Conservation (phyloP, 2,113 vertebrate genomes). For the Dendrocopos noguchii region DNA sequence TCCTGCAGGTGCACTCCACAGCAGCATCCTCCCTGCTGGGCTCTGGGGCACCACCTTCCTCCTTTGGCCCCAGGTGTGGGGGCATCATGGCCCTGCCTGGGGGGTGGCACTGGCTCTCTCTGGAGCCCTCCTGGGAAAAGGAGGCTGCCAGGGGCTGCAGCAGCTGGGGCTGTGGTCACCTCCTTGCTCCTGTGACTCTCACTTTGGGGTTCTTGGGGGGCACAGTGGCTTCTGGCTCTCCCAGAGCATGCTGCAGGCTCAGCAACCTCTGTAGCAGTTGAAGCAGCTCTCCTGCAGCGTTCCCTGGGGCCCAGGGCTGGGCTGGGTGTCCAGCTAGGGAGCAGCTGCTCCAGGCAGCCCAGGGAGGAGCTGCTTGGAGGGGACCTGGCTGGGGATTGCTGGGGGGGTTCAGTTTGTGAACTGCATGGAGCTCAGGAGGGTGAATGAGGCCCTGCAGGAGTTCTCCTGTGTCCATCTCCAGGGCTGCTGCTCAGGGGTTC, state of each 20-base stretch:
- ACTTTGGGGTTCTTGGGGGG: background rate
- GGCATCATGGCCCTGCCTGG: accelerated
- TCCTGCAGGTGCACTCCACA: accelerated
- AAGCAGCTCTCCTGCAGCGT: background rate
- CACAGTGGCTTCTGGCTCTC: accelerated
- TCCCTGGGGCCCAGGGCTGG: background rate
- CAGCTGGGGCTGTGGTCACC: background rate
- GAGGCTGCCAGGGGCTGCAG: background rate
- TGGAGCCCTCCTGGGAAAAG: background rate
- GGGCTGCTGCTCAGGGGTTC: background rate
- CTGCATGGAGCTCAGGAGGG: background rate
- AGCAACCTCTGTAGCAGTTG: background rate
- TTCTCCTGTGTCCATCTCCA: too few relatives aligned
- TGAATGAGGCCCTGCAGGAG: accelerated
- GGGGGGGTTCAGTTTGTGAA: background rate
- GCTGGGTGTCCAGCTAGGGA: background rate
- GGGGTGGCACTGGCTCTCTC: background rate
- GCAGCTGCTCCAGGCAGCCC: accelerated
- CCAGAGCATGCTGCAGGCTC: accelerated
- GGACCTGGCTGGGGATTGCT: accelerated
- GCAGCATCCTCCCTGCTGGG: background rate
- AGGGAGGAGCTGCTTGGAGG: background rate
- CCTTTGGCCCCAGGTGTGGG: accelerated
- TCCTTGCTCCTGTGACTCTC: background rate
- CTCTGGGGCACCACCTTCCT: background rate